phyloP scores from a whole-genome alignment of 2,113 vertebrate species.

The Ranitomeya imitator region DNA sequence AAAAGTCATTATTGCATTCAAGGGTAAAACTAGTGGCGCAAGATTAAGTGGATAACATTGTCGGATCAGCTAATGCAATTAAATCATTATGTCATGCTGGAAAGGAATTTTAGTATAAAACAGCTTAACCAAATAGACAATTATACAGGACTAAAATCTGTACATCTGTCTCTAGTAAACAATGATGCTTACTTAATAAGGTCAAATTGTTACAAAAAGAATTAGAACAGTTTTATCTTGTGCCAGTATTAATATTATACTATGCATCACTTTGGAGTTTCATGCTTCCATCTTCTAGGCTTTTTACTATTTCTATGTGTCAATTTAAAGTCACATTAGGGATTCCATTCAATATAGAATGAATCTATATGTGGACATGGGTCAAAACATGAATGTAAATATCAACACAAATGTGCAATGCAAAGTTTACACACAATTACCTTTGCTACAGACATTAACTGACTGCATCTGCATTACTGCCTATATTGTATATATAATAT shows the following conservation, averaged over 20 bases:
- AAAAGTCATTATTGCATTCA: constrained; percentile 1
- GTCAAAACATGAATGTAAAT: too few relatives aligned
- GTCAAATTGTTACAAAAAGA: neutral
- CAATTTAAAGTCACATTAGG: neutral
- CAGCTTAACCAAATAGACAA: neutral
- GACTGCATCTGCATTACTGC: too few relatives aligned
- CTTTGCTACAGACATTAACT: too few relatives aligned
- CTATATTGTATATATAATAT: neutral
- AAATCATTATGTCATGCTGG: neutral
- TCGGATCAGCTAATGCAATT: constrained; percentile 5
- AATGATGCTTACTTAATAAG: neutral
- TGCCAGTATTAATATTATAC: neutral
- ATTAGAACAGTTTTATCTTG: neutral
- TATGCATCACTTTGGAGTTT: neutral
- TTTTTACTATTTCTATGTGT: neutral
- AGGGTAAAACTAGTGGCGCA: neutral
- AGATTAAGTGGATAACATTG: constrained; percentile 23
- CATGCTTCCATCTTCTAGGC: too few relatives aligned
- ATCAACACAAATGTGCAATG: too few relatives aligned
- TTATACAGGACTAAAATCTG: neutral
- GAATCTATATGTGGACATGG: too few relatives aligned
- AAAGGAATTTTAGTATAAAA: neutral
- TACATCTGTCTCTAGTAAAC: neutral
- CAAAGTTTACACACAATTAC: neutral
- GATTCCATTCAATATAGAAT: neutral